Evolutionary conservation across 1,140 invertebrate genomes (phyloP).

Genomic region (Uloborus diversus): DNA sequence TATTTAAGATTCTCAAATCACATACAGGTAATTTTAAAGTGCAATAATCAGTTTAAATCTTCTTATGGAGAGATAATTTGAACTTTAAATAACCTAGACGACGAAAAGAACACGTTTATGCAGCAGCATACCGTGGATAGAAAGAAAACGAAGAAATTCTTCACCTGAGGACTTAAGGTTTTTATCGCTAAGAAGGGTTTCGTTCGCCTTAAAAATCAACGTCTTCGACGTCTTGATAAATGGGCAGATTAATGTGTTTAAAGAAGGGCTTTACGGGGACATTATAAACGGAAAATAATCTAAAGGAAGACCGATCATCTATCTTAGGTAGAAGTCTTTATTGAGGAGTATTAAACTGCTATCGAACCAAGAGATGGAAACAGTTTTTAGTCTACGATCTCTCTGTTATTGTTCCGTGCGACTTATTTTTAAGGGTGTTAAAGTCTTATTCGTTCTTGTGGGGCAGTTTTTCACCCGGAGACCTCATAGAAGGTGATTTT

Average conservation of each 20-base stretch:
- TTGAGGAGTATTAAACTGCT: slow-evolving; percentile 54
- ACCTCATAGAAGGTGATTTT: slow-evolving; percentile 24
- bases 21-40: too few species aligned
- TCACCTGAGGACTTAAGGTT: slow-evolving; percentile 51
- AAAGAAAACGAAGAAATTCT: slow-evolving; percentile 48
- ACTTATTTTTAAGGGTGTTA: slow-evolving; percentile 54
- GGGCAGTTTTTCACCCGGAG: slow-evolving; percentile 30
- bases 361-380: slow-evolving; percentile 35
- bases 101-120: too few species aligned
- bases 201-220: slow-evolving; percentile 54
- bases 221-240: slow-evolving; percentile 54
- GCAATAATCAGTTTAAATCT: too few species aligned
- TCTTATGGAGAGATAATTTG: too few species aligned
- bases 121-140: too few species aligned
- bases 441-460: slow-evolving; percentile 35
- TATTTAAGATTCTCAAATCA: too few species aligned
- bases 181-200: slow-evolving; percentile 50
- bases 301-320: slow-evolving; percentile 53
- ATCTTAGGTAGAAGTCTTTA: slow-evolving; percentile 52
- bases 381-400: slow-evolving; percentile 41
- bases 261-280: slow-evolving; percentile 53
- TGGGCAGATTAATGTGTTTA: slow-evolving; percentile 56
- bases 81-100: too few species aligned
- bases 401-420: slow-evolving; percentile 28
- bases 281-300: slow-evolving; percentile 57